These are phyloP conservation scores for Drosophila paracracens DNA, from an alignment of 2,888 invertebrate species.

Conservation along the genomic window DNA sequence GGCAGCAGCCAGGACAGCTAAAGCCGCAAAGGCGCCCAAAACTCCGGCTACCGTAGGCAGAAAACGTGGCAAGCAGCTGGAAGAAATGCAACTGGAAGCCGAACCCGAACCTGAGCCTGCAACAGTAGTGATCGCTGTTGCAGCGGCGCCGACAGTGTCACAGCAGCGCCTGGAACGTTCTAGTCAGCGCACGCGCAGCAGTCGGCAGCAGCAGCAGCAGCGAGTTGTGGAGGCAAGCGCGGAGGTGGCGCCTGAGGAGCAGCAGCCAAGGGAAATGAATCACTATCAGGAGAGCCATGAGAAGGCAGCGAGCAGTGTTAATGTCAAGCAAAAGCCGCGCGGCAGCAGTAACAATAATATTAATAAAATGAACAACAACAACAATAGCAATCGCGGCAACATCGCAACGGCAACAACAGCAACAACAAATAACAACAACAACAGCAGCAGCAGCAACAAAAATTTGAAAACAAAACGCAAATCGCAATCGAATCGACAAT, in stretches of 20 bases:
- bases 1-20: conserved; percentile 10
- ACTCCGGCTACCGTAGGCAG: conserved; percentile 3
- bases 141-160: conserved; percentile 5
- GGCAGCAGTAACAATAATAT: conserved; percentile 15
- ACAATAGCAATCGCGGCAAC: conserved; percentile 25
- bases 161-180: conserved; percentile 23
- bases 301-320: conserved; percentile 12
- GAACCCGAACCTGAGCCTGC: conserved; percentile 3
- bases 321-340: conserved; percentile 25
- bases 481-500: conserved; percentile 73
- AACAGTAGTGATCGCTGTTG: neutral
- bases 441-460: conserved; percentile 65
- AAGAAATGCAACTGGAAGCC: neutral
- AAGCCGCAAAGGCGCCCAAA: conserved; percentile 9
- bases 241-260: conserved; percentile 9
- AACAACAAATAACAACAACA: conserved; percentile 60
- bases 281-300: conserved; percentile 22
- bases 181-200: conserved; percentile 48
- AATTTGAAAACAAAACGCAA: conserved; percentile 73
- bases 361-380: conserved; percentile 6
- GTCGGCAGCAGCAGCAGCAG: conserved; percentile 39
- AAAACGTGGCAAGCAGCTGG: conserved; percentile 38
- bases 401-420: conserved; percentile 10
- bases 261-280: conserved; percentile 11
- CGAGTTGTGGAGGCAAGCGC: neutral